Conservation (phyloP, 2,888 invertebrate genomes). For the Polia nebulosa region DNA sequence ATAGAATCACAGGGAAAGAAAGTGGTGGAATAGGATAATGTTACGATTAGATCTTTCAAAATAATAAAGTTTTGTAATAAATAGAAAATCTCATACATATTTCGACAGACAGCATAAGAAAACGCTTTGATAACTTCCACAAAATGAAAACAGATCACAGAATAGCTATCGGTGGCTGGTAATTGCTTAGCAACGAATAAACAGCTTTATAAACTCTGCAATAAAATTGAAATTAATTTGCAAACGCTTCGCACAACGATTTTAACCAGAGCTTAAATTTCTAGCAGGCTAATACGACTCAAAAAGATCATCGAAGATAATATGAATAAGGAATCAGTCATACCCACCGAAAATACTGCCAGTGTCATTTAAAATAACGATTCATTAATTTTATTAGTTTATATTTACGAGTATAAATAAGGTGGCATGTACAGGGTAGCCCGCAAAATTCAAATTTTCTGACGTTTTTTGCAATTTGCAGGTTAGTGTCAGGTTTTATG, state of each 20-base stretch:
- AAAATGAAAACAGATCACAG: conserved; percentile 34
- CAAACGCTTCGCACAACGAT: conserved; percentile 35
- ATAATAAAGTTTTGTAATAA: neutral
- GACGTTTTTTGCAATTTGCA: too few relatives aligned
- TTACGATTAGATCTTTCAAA: too few relatives aligned
- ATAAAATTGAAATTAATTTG: conserved; percentile 7
- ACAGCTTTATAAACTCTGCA: conserved; percentile 38
- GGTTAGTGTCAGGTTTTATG: too few relatives aligned
- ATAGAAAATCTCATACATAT: neutral
- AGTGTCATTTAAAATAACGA: conserved; percentile 51
- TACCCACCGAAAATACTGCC: conserved; percentile 57
- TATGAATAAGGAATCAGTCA: conserved; percentile 74
- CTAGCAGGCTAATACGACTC: conserved; percentile 84
- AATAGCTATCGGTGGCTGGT: conserved; percentile 52
- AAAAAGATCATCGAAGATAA: conserved; percentile 83
- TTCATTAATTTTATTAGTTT: conserved; percentile 39
- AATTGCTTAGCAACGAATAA: conserved; percentile 42
- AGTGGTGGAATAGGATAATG: too few relatives aligned
- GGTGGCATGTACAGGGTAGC: too few relatives aligned
- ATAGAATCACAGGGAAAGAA: too few relatives aligned
- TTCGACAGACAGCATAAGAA: conserved; percentile 33
- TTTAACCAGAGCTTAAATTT: conserved; percentile 72
- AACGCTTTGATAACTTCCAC: neutral
- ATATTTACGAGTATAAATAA: neutral
- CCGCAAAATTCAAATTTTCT: too few relatives aligned